phyloP scores from a whole-genome alignment of 2,797 vertebrate genomes.

The Betta splendens region DNA sequence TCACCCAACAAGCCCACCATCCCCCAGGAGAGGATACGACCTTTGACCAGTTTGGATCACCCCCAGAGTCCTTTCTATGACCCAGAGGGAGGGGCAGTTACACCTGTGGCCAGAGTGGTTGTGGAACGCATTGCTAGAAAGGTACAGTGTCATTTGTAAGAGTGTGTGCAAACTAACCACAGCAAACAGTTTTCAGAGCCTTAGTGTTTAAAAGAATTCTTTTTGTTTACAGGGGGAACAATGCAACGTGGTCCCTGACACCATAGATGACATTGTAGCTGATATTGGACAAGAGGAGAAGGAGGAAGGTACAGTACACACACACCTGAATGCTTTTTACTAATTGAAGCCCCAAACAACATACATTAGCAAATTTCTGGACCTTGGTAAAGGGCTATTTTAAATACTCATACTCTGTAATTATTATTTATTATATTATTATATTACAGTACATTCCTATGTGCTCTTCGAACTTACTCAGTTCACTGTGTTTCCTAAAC shows the following conservation, averaged over 20 bases:
- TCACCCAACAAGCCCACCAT: constrained; percentile 92
- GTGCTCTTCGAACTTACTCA: constrained; percentile 8
- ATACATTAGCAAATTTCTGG: neutral
- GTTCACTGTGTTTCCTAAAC: constrained; percentile 28
- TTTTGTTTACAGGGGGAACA: constrained; percentile 88
- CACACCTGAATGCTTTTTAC: constrained; percentile 3
- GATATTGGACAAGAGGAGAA: constrained; percentile 92
- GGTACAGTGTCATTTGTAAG: constrained; percentile 73
- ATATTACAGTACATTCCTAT: constrained; percentile 20
- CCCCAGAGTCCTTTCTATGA: constrained; percentile 96
- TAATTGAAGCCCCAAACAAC: constrained; percentile 4
- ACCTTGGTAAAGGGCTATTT: neutral
- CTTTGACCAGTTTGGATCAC: constrained; percentile 93
- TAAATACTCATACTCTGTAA: constrained; percentile 24
- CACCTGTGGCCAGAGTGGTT: constrained; percentile 87
- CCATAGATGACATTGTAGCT: constrained; percentile 94
- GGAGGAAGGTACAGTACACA: constrained; percentile 84
- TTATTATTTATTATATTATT: too few relatives aligned
- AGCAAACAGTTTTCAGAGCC: too few relatives aligned
- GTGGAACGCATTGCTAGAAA: constrained; percentile 96
- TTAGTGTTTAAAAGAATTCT: constrained; percentile 5
- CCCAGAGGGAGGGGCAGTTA: constrained; percentile 89
- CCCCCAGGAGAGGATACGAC: constrained; percentile 94
- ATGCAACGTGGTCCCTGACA: constrained; percentile 94
- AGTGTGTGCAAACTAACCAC: neutral